Evolutionary conservation across 2,113 vertebrate species (phyloP).

Genomic region (Leptocoma aspasia): DNA sequence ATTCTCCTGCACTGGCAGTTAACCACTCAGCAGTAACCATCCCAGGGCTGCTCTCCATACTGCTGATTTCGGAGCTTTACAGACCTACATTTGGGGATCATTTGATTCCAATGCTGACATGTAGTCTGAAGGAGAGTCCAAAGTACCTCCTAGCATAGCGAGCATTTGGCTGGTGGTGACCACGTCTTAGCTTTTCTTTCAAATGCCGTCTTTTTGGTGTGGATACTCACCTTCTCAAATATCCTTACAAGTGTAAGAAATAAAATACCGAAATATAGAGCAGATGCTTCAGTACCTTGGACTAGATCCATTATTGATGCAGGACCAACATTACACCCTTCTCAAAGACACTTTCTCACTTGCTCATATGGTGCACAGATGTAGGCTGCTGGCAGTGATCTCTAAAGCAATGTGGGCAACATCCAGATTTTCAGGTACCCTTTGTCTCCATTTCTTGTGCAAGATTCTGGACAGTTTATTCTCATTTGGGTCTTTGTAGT

Average conservation of each 20-base stretch:
- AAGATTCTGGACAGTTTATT: background rate
- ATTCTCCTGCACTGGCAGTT: slow-evolving; percentile 27
- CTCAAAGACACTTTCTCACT: slow-evolving; percentile 43
- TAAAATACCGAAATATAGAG: background rate
- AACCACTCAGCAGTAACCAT: background rate
- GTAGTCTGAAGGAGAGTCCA: background rate
- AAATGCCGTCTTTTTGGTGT: background rate
- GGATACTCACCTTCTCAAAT: slow-evolving; percentile 39
- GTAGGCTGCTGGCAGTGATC: background rate
- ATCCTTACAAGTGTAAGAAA: slow-evolving; percentile 16
- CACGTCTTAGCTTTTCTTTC: background rate
- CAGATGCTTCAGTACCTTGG: slow-evolving; percentile 45
- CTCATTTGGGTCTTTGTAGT: background rate
- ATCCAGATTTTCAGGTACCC: background rate
- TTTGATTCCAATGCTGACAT: background rate
- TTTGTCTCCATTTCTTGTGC: background rate
- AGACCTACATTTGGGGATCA: background rate
- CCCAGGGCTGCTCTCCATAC: background rate
- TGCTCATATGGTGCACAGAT: slow-evolving; percentile 45
- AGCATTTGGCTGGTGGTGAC: background rate
- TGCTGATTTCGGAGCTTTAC: slow-evolving; percentile 7
- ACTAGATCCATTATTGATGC: slow-evolving; percentile 29
- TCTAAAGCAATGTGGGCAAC: background rate
- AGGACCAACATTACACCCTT: slow-evolving; percentile 35
- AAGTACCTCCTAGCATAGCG: background rate